Evolutionary conservation across 2,113 vertebrate genomes (phyloP), one percentile per base, ranked within the genome.

Genomic region (Hippocampus comes): DNA sequence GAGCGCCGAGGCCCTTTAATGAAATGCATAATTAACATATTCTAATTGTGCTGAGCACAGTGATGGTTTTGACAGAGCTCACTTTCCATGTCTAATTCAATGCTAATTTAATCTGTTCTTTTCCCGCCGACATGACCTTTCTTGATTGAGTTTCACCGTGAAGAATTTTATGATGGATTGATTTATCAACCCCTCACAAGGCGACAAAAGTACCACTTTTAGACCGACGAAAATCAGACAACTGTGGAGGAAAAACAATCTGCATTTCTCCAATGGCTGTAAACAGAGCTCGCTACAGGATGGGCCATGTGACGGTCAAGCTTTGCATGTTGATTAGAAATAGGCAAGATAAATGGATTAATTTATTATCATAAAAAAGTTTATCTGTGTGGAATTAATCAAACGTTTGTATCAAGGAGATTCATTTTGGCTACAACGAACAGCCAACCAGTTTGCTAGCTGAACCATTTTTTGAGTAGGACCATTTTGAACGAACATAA

Each of bases 21-120:
- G 97, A 99, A 98, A 99, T 98, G 96, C 97, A 96, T 98, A 99
- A 99, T 99, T 99, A 99, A 99, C 97, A 99, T 99, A 99, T 99
- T 99, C 96, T 99, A 99, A 99, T 99, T 99, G 97, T 99, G 97
- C 97, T 98, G 97, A 98, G 96, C 96, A 95, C 95, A 94, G 95
- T 97, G 97, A 99, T 98, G 97, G 96, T 98, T 99, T 97, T 99
- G 97, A 99, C 97, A 99, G 97, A 98, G 97, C 95, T 99, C 97
- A 98, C 97, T 98, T 99, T 99, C 97, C 97, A 98, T 99, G 96
- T 98, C 97, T 99, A 99, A 99, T 99, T 98, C 97, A 96, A 99
- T 99, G 97, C 97, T 99, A 99, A 99, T 99, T 99, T 99, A 98
- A 99, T 99, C 97, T 99, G 97, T 98, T 99, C 96, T 96, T 98